A percentile compares a stretch with the other conserved stretches of the same genome.
Conservation (phyloP, 2,113 vertebrate genomes). For the Pterocles orientalis region DNA sequence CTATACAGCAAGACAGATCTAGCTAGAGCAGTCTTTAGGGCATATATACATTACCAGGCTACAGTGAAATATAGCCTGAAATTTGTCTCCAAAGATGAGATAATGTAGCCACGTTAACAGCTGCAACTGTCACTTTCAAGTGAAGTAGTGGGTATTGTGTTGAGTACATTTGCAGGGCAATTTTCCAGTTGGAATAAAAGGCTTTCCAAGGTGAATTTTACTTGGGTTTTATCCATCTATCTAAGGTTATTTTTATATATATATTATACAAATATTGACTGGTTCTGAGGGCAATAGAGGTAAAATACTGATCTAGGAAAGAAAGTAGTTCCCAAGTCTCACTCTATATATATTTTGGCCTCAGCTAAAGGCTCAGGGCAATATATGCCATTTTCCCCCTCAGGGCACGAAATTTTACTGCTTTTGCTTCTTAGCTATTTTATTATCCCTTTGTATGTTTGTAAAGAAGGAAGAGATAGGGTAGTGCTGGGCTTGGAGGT, state of each 20-base stretch:
- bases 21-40: constrained; percentile 51
- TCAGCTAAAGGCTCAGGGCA: constrained; percentile 43
- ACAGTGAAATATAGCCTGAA: constrained; percentile 68
- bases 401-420: constrained; percentile 52
- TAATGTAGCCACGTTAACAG: constrained; percentile 71
- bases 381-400: constrained; percentile 53
- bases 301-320: constrained; percentile 60
- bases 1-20: constrained; percentile 68
- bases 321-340: constrained; percentile 60
- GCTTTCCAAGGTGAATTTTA: constrained; percentile 66
- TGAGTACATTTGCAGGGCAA: constrained; percentile 73
- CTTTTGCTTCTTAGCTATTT: constrained; percentile 56
- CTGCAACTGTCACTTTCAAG: constrained; percentile 71
- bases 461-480: constrained; percentile 45
- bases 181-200: constrained; percentile 76
- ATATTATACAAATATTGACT: constrained; percentile 74
- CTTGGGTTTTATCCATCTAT: constrained; percentile 69
- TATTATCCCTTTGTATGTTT: constrained; percentile 66
- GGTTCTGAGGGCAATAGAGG: constrained; percentile 63
- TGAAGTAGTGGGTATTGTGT: constrained; percentile 76
- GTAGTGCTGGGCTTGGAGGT: background rate
- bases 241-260: constrained; percentile 71
- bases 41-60: constrained; percentile 63
- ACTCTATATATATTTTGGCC: constrained; percentile 47
- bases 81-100: constrained; percentile 77